These are phyloP conservation scores for Brachypterus glaber DNA, from an alignment of 2,888 invertebrate species.

Conservation along the genomic window DNA sequence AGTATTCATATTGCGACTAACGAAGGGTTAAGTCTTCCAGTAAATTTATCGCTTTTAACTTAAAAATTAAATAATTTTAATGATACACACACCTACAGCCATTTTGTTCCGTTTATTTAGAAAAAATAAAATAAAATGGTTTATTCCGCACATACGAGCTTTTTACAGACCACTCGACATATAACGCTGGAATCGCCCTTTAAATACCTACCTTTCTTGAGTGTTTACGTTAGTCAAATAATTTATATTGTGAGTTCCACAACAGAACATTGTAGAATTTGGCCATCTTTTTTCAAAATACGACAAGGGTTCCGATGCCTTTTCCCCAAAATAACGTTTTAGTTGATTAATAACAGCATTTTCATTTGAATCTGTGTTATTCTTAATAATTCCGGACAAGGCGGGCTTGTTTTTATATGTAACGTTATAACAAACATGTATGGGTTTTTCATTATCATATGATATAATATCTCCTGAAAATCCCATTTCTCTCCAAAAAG, in stretches of 20 bases:
- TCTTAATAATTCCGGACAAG: too few relatives aligned
- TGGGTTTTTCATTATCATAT: constrained; percentile 19
- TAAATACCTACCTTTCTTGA: background rate
- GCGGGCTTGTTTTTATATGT: constrained; percentile 18
- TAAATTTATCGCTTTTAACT: too few relatives aligned
- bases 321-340: constrained; percentile 25
- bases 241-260: constrained; percentile 6
- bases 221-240: background rate
- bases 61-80: too few relatives aligned
- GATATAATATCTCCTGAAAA: constrained; percentile 26
- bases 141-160: too few relatives aligned
- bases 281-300: constrained; percentile 26
- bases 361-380: constrained; percentile 18
- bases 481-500: constrained; percentile 26
- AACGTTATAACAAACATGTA: constrained; percentile 23
- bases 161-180: too few relatives aligned
- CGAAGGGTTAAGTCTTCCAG: too few relatives aligned
- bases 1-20: too few relatives aligned
- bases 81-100: too few relatives aligned
- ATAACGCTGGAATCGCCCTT: too few relatives aligned
- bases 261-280: constrained; percentile 13
- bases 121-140: too few relatives aligned
- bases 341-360: constrained; percentile 24
- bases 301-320: constrained; percentile 25
- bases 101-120: too few relatives aligned